Conservation (phyloP, 2,888 invertebrate genomes). For the Drosophila infuscata region DNA sequence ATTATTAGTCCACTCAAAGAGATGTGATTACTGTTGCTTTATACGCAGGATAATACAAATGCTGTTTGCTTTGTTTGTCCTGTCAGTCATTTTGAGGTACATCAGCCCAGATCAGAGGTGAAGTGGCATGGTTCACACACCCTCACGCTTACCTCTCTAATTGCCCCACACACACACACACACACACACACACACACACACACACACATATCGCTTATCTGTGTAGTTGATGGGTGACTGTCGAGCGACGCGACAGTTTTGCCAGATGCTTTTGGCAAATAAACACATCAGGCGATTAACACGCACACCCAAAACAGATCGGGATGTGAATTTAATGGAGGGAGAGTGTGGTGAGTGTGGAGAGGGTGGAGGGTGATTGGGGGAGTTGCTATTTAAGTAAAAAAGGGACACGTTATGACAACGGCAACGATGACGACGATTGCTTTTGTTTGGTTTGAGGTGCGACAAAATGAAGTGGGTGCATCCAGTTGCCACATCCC, state of each 20-base stretch:
- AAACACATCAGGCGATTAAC: constrained; percentile 71
- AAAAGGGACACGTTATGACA: constrained; percentile 18
- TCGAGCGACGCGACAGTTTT: constrained; percentile 16
- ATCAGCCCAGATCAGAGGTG: not conserved
- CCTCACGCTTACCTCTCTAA: not conserved
- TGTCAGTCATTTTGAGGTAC: not conserved
- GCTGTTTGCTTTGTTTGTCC: not conserved
- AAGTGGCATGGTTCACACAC: not conserved
- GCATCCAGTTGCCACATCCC: not conserved
- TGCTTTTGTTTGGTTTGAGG: constrained; percentile 43
- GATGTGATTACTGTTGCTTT: not conserved
- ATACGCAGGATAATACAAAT: not conserved
- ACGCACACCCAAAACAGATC: constrained; percentile 52
- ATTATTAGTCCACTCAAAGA: not conserved
- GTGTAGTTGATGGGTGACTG: constrained; percentile 25
- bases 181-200: constrained; percentile 21
- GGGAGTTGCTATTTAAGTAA: not conserved
- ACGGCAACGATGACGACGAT: constrained; percentile 30
- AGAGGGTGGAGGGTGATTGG: not conserved
- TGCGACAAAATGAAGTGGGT: constrained; percentile 47
- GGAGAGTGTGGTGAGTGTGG: not conserved
- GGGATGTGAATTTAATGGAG: constrained; percentile 1
- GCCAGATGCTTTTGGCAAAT: constrained; percentile 57
- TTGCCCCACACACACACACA: not conserved
- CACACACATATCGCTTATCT: constrained; percentile 43